Percentiles rank a stretch among this genome's conserved stretches.
Conservation (phyloP, 1,140 invertebrate genomes). For the Trichomalopsis sarcophagae region DNA sequence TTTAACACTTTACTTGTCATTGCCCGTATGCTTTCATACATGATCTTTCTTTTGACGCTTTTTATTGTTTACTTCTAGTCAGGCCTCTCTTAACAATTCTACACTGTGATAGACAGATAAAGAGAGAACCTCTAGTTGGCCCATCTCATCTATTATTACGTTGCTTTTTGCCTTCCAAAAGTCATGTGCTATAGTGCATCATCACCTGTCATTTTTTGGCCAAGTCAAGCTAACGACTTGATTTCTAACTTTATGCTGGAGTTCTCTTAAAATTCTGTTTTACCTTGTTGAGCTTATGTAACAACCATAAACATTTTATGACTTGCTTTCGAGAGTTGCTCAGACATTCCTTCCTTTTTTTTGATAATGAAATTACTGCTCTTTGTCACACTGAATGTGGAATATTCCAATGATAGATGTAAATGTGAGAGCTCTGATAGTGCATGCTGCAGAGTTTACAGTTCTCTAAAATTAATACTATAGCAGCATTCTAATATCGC, state of each 20-base stretch:
- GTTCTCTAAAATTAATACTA: not conserved
- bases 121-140: not conserved
- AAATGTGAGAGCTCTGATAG: not conserved
- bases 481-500: not conserved
- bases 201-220: not conserved
- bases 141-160: not conserved
- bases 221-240: not conserved
- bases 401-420: not conserved
- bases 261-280: not conserved
- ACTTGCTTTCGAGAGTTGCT: not conserved
- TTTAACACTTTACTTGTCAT: not conserved
- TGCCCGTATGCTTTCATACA: not conserved
- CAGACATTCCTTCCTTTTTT: not conserved
- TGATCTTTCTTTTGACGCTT: not conserved
- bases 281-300: conserved; percentile 32
- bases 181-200: not conserved
- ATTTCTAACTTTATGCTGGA: not conserved
- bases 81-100: not conserved
- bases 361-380: not conserved
- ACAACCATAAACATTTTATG: conserved; percentile 27
- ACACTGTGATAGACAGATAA: not conserved
- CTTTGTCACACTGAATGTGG: not conserved
- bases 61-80: conserved; percentile 9
- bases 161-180: not conserved
- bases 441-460: not conserved